Base-by-base conservation (phyloP, 2,797 vertebrate species). In the Rhinichthys osculus region DNA sequence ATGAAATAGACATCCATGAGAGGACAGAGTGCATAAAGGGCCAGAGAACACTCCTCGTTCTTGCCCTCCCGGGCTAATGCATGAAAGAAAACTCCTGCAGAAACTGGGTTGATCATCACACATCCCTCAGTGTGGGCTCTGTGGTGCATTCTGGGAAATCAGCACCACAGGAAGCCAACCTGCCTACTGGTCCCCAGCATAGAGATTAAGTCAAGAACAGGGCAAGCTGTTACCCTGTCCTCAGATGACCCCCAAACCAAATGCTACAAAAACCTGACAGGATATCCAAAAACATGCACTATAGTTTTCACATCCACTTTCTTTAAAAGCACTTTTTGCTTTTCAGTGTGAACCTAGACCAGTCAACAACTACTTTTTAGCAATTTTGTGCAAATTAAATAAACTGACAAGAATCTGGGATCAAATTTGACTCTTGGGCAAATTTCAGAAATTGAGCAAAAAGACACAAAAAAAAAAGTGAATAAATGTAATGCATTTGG, bases 71-170 rank as follows among this genome's bases (percentile, higher is more conserved):
- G 0, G 33, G 66, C 47, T 70, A 70, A 81, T 70, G 79, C 14
- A 7, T 33, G 62, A 21, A 52, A 35, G n/a, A 64, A 19, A 70
- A 57, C 44, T 67, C 71, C 84, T 38, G 59, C 84, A 69, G 79
- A 57, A 86, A 82, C 71, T 82, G 27, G 85, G 62, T 78, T 82
- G 85, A 77, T 70, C 44, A 59, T 86, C 72, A 44, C 35, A 9
- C 78, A 66, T 23, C 8, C 33, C 30, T n/a, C 44, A 27, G 27
- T 77, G 64, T 1, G 21, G 33, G 62, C 66, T 33, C 16, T 71
- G 50, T 80, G 52, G 40, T 81, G 77, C 69, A 73, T 73, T 81
- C 40, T 85, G 54, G 69, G 77, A 73, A 38, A 80, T n/a, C n/a
- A 38, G 47, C 38, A 27, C 80, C 40, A 57, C 62, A 78, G 52